Base-by-base conservation (phyloP, 2,797 vertebrate genomes). In the Gobio occitaniae region DNA sequence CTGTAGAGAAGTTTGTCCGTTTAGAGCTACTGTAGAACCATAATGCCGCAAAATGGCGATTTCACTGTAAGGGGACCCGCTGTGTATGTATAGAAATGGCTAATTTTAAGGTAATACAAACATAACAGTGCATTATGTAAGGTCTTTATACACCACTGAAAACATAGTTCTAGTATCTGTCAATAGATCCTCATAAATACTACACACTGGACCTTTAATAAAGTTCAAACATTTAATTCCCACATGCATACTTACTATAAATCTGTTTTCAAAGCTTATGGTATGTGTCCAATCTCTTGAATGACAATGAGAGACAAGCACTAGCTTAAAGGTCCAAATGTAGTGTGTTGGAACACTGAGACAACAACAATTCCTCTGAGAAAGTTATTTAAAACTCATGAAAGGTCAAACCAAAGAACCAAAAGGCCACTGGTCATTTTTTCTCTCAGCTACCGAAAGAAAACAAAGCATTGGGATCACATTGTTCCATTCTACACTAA, bases 401-500 rank as follows among this genome's bases (percentile, higher is more conserved):
- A 78, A 72, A 78, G 61, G 70, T n/a, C 68, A 79, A 78, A 21
- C 44, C 38, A 71, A 70, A 63, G 56, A 25, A 54, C 44, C 29
- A 78, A 59, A 36, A n/a, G 25, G 61, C 52, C 48, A 52, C 50
- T 50, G 32, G 32, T 76, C 63, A 17, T 61, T 25, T 77, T 41
- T 41, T 86, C 36, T 25, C 41, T 75, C 41, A 6, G 68, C 50
- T 77, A 47, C 69, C 0, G 7, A 79, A 74, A 29, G 12, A 85
- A 65, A 75, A 50, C 19, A 66, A 74, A 66, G 59, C 48, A 59
- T 75, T 63, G 50, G 75, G 63, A 68, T 59, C 71, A 38, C 29
- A 48, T 69, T 74, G 84, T 78, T 85, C 76, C 75, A 80, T 76
- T 78, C 82, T 80, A 74, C 56, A 85, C 68, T 75, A 86, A 68